Evolutionary conservation across 2,797 vertebrate species (phyloP).

Genomic region (Podarcis siculus): DNA sequence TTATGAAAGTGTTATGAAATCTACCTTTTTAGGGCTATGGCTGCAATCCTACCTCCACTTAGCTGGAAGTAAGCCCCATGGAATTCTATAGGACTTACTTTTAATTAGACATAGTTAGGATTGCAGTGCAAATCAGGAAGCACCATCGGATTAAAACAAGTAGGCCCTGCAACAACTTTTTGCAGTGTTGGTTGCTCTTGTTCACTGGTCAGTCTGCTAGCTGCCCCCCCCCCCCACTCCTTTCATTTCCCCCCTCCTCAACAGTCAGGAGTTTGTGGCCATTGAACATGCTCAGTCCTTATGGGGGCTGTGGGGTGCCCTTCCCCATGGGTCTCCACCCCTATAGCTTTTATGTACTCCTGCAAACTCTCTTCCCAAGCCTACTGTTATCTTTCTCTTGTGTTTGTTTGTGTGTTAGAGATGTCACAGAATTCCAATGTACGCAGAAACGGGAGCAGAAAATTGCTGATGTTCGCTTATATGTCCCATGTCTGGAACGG

Average conservation of each 20-base stretch:
- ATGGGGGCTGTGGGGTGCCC: not conserved
- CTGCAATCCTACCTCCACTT: too few relatives aligned
- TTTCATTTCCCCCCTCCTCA: not conserved
- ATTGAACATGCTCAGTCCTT: not conserved
- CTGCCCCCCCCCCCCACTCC: too few relatives aligned
- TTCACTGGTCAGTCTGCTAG: not conserved
- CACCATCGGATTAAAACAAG: not conserved
- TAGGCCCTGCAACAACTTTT: not conserved
- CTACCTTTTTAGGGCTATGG: not conserved
- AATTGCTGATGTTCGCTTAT: too few relatives aligned
- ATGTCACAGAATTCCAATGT: not conserved
- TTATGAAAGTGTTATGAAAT: not conserved
- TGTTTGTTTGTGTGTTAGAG: not conserved
- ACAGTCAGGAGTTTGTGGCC: not conserved
- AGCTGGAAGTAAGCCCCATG: too few relatives aligned
- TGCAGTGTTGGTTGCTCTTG: not conserved
- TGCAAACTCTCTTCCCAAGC: not conserved
- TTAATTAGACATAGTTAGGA: too few relatives aligned
- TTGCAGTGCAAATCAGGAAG: not conserved
- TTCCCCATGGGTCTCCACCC: not conserved
- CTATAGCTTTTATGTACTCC: not conserved
- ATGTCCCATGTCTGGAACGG: too few relatives aligned
- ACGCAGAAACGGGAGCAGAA: too few relatives aligned
- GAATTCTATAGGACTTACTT: too few relatives aligned
- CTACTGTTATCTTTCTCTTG: too few relatives aligned